A percentile compares a stretch with the other conserved stretches of the same genome.
Evolutionary conservation across 2,797 vertebrate genomes (phyloP).

Genomic region (Podarcis siculus): DNA sequence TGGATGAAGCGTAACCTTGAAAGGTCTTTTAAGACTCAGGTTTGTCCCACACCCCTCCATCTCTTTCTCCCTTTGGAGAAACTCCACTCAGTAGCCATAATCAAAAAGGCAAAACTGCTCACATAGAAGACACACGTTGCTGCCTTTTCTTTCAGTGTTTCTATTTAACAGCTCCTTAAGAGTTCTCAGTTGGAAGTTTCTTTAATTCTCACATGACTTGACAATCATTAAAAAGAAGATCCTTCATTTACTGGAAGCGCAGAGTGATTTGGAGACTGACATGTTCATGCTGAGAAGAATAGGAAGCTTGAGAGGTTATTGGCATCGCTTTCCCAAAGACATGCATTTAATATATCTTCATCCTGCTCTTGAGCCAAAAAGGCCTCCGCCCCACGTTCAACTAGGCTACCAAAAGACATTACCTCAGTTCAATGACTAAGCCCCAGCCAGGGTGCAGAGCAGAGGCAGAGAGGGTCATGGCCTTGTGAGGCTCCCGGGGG

Average conservation of each 20-base stretch:
- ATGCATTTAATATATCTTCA: too few species aligned
- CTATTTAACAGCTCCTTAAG: not conserved
- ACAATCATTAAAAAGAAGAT: not conserved
- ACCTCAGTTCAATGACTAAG: too few species aligned
- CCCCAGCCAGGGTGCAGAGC: not conserved
- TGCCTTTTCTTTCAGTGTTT: not conserved
- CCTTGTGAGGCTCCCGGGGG: too few species aligned
- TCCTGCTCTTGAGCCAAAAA: too few species aligned
- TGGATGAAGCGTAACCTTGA: not conserved
- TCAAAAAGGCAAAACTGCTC: not conserved
- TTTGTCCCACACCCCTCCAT: not conserved
- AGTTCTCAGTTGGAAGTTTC: not conserved
- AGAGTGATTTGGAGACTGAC: not conserved
- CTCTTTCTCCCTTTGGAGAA: not conserved
- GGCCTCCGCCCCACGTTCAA: too few species aligned
- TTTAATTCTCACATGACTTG: not conserved
- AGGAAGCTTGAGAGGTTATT: too few species aligned
- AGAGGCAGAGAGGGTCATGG: too few species aligned
- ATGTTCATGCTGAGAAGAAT: not conserved
- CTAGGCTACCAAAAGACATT: too few species aligned
- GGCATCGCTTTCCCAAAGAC: not conserved
- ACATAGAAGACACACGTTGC: not conserved
- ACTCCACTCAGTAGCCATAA: not conserved
- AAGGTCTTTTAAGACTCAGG: not conserved
- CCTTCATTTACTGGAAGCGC: not conserved